Percentiles rank a stretch among this genome's conserved stretches.
Conservation (phyloP, 2,113 vertebrate genomes). For the Pelobates fuscus region DNA sequence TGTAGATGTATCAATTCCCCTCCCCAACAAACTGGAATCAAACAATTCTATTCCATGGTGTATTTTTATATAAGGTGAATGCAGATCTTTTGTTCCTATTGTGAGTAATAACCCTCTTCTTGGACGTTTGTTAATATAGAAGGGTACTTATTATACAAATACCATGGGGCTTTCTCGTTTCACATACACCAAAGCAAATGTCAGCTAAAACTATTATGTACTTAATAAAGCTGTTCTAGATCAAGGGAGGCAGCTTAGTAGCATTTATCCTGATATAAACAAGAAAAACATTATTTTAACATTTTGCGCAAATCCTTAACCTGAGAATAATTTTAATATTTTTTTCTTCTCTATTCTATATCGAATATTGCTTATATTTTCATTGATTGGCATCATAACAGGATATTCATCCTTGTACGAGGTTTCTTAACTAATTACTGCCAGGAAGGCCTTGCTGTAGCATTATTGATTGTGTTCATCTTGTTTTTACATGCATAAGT, state of each 20-base stretch:
- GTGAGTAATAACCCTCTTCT: conserved; percentile 16
- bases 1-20: conserved; percentile 17
- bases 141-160: neutral
- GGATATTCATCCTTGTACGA: neutral
- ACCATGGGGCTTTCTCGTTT: neutral
- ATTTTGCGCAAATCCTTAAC: neutral
- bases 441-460: neutral
- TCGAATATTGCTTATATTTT: neutral
- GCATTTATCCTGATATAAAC: neutral
- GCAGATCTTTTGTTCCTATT: conserved; percentile 35
- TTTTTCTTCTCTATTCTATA: neutral
- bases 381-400: neutral
- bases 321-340: neutral
- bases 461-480: neutral
- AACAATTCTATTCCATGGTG: conserved; percentile 29
- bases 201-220: neutral
- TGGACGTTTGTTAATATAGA: neutral
- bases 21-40: conserved; percentile 21
- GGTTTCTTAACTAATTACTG: neutral
- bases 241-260: neutral
- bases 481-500: neutral
- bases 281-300: neutral
- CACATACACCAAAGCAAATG: neutral
- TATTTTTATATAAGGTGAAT: conserved; percentile 22
- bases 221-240: neutral